Base-by-base conservation (phyloP, 2,888 invertebrate genomes). In the Aethes cnicana region DNA sequence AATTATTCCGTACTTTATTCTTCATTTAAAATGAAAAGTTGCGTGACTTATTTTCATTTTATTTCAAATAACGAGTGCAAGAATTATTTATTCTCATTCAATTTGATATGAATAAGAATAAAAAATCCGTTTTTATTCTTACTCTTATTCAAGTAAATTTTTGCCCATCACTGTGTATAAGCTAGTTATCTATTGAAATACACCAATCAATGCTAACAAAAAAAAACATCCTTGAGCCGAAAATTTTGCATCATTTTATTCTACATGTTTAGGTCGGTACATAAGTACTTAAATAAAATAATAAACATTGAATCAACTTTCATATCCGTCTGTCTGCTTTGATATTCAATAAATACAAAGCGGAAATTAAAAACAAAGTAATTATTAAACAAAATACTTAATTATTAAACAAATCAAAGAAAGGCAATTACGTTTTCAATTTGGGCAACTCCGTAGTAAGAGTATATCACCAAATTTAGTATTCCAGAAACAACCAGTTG, bases 341-440 rank as follows among this genome's bases (percentile, higher is more conserved):
- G 52, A 52, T 46, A 26, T 44, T 33, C 44, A 32, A 43, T 30
- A 37, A 52, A 52, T 46, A 32, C 25, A 6, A 32, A 21, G 25
- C 44, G 44, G 44, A 46, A 52, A 46, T 52, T 52, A 26, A 37
- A 44, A 39, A 39, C 11, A 46, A 52, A 52, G 50, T 52, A 52
- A 52, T 52, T 52, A 52, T 32, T 44, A n/a, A n/a, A n/a, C n/a
- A n/a, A n/a, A n/a, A n/a, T n/a, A n/a, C n/a, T n/a, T 52, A 52
- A 52, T 52, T 52, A 52, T 32, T 44, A 39, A 52, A 46, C 39
- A 46, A 52, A 52, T 39, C 44, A 52, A 52, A 46, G 37, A 52
- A 44, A 52, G 44, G 46, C 44, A 52, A 52, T 52, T 52, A 46
- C 32, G 44, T 32, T 46, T 46, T 32, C 37, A 46, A 46, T 46